phyloP scores from a whole-genome alignment of 1,140 invertebrate genomes.

The Drosophila cardini region DNA sequence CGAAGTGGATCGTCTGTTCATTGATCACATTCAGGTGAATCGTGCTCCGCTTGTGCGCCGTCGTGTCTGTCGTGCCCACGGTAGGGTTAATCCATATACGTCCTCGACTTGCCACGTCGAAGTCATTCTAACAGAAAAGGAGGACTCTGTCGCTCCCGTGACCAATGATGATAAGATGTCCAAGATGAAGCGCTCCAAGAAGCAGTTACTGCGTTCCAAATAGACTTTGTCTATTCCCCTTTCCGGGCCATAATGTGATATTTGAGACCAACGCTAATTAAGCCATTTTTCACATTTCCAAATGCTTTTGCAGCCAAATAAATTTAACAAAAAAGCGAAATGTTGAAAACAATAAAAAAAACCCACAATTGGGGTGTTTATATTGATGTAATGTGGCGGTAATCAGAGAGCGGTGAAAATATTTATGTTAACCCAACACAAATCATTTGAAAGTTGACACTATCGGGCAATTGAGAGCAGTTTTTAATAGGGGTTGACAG shows the following conservation, averaged over 20 bases:
- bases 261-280: conserved; percentile 65
- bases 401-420: conserved; percentile 63
- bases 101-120: conserved; percentile 99
- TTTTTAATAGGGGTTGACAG: conserved; percentile 20
- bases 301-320: conserved; percentile 40
- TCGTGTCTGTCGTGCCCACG: conserved; percentile 99
- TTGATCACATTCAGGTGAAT: conserved; percentile 99
- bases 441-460: conserved; percentile 80
- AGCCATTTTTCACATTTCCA: conserved; percentile 59
- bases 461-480: conserved; percentile 63
- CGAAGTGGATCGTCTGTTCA: conserved; percentile 98
- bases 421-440: conserved; percentile 49
- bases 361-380: conserved; percentile 71
- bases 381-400: conserved; percentile 68
- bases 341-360: conserved; percentile 30
- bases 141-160: conserved; percentile 95
- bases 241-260: conserved; percentile 27
- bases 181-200: conserved; percentile 95
- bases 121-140: conserved; percentile 97
- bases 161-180: conserved; percentile 94
- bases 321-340: conserved; percentile 25
- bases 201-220: conserved; percentile 91
- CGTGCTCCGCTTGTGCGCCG: conserved; percentile 98
- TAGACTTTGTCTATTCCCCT: conserved; percentile 37
- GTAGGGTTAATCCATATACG: conserved; percentile 99